Evolutionary conservation across 1,140 invertebrate species (phyloP).

Genomic region (Aplysia californica): DNA sequence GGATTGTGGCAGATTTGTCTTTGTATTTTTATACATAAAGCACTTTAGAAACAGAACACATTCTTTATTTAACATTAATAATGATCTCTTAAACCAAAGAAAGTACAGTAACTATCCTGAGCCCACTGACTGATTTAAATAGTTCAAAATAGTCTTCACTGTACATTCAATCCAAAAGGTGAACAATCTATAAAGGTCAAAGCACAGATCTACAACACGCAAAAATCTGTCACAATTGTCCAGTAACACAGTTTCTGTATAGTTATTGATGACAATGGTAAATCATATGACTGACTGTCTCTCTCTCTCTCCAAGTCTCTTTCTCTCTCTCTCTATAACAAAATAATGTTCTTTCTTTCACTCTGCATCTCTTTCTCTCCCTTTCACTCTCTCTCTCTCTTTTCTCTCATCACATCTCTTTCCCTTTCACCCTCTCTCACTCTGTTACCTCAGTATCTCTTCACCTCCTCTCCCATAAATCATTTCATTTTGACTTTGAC

Average conservation of each 20-base stretch:
- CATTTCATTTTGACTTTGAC: no score
- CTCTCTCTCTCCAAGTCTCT: background rate
- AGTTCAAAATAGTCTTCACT: background rate
- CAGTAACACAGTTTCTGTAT: no score
- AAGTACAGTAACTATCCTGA: no score
- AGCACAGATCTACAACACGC: background rate
- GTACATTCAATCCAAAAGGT: background rate
- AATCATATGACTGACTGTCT: no score
- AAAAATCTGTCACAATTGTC: background rate
- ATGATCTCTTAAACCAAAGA: no score
- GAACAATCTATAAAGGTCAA: constrained; percentile 27
- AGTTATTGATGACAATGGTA: no score
- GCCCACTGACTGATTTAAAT: no score
- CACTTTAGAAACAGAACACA: no score
- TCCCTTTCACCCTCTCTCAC: background rate
- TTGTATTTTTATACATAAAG: no score
- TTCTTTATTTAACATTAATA: no score
- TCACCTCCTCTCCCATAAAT: background rate
- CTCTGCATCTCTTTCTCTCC: constrained; percentile 17
- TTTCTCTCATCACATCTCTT: background rate
- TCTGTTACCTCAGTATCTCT: background rate
- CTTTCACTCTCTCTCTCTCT: constrained; percentile 9
- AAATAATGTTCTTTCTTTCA: no score
- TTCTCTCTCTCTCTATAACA: background rate
- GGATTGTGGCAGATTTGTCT: no score